Evolutionary conservation across 2,888 invertebrate species (phyloP), one percentile per base, ranked within the genome.

Genomic region (Temnothorax ravouxi): DNA sequence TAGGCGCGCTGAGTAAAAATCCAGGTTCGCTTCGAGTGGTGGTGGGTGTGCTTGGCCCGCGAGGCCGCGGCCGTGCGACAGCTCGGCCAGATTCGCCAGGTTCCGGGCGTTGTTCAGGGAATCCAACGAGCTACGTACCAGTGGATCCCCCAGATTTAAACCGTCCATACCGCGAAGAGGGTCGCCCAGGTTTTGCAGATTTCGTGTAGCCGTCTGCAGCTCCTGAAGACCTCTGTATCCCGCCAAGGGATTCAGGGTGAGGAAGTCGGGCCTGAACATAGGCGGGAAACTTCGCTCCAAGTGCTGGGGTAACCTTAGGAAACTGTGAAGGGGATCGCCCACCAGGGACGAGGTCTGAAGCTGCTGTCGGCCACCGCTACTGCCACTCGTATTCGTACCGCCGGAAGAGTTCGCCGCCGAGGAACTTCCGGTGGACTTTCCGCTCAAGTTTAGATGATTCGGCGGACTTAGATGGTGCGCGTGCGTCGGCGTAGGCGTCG

Each of bases 1-100:
- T 97, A 99, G 97, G 97, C 99, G 97, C 97, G 99, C 99, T 96
- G 99, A 99, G 97, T 99, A 99, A 97, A 99, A 99, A 97, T 99
- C 99, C 97, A 98, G 97, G 96, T 98, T 98, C 95, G 98, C 97
- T 96, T 97, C 98, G 92, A 97, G 95, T 95, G 96, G 97, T 90
- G 97, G 96, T 90, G 96, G 96, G 95, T 96, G 97, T 61, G 91
- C 89, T 76, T 94, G 93, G n/a, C 92, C 91, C 9, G 92, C 89
- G 0, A 94, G 87, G 0, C 93, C 92, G 18, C 95, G 92, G 21
- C 93, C 93, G 59, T 89, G 91, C 25, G 95, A 94, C 59, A 95
- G 67, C 77, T 95, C 95, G 52, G 95, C 95, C 34, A 95, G 89
- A 80, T 95, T 95, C 0, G 94, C 95, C n/a, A 95, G 88, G 81